phyloP scores from a whole-genome alignment of 1,140 invertebrate genomes.

The Neodiprion pinetum region DNA sequence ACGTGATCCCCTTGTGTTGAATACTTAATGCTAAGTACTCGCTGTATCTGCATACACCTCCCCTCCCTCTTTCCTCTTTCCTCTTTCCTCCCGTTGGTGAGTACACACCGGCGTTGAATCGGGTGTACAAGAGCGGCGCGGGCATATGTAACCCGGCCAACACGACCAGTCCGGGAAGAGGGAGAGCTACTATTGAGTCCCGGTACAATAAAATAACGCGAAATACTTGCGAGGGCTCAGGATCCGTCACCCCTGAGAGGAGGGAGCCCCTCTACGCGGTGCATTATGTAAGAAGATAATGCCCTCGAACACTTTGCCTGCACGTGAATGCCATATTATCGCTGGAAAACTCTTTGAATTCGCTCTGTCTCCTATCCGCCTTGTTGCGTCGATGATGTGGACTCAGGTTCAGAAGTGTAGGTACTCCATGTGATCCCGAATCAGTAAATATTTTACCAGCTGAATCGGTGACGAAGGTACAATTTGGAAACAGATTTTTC shows the following conservation, averaged over 20 bases:
- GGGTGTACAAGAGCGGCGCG: constrained; percentile 40
- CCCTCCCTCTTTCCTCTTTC: constrained; percentile 31
- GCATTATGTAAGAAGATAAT: constrained; percentile 65
- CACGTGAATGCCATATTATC: constrained; percentile 49
- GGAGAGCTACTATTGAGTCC: constrained; percentile 58
- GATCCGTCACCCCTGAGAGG: constrained; percentile 9
- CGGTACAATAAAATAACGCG: constrained; percentile 61
- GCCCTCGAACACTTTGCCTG: constrained; percentile 61
- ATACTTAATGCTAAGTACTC: constrained; percentile 62
- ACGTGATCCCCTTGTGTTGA: constrained; percentile 61
- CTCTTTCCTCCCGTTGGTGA: constrained; percentile 15
- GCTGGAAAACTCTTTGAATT: not conserved
- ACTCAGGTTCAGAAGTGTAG: not conserved
- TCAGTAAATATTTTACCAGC: no score
- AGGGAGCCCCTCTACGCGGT: constrained; percentile 35
- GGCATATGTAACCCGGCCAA: constrained; percentile 48
- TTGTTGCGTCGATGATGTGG: not conserved
- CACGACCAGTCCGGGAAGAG: constrained; percentile 33
- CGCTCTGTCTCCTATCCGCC: not conserved
- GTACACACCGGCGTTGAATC: constrained; percentile 21
- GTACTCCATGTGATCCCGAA: no score
- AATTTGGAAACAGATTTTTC: not conserved
- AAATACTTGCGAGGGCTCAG: constrained; percentile 49
- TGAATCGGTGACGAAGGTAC: no score
- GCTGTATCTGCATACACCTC: constrained; percentile 51